These are phyloP conservation scores for Oryzias woworae DNA, from an alignment of 2,113 vertebrate genomes.

Conservation along the genomic window DNA sequence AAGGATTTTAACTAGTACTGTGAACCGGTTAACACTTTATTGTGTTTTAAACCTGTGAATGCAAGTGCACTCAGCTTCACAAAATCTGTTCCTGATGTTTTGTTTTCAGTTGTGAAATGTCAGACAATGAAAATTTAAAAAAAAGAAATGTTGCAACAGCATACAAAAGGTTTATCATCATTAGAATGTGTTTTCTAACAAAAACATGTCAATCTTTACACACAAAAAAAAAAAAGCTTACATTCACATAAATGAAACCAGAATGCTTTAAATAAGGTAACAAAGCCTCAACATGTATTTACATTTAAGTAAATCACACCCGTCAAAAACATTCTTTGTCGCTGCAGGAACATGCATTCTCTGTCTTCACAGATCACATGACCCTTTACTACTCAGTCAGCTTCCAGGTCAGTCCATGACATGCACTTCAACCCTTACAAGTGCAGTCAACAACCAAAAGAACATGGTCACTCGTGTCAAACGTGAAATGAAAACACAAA, in stretches of 20 bases:
- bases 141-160: constrained; percentile 5
- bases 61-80: constrained; percentile 27
- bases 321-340: constrained; percentile 25
- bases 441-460: constrained; percentile 4
- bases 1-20: no score
- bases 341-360: no score
- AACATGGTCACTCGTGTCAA: background rate
- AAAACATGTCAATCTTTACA: constrained; percentile 2
- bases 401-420: background rate
- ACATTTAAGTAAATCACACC: constrained; percentile 70
- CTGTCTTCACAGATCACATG: no score
- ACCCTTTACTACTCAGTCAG: background rate
- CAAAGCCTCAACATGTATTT: constrained; percentile 53
- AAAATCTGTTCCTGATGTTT: constrained; percentile 25
- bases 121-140: constrained; percentile 24
- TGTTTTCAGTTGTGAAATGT: constrained; percentile 26
- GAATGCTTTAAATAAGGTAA: constrained; percentile 45
- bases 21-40: no score
- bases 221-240: constrained; percentile 18
- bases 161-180: constrained; percentile 33
- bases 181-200: constrained; percentile 2
- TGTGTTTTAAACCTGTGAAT: background rate
- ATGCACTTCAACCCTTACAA: constrained; percentile 1
- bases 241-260: constrained; percentile 34
- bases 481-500: no score